phyloP scores from a whole-genome alignment of 2,797 vertebrate species.

The Cossypha caffra region DNA sequence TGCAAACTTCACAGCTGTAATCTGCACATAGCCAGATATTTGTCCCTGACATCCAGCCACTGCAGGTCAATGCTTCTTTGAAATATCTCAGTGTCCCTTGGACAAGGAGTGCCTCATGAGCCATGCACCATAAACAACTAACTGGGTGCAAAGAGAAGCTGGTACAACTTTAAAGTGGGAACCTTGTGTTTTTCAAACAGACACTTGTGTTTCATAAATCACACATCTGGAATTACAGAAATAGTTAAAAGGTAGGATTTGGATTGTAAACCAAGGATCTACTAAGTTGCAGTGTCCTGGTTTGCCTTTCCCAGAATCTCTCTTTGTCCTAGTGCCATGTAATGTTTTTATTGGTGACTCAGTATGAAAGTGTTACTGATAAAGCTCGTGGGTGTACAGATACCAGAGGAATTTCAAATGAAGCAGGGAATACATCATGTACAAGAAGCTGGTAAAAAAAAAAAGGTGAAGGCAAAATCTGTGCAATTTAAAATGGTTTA shows the following conservation, averaged over 20 bases:
- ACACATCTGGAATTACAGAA: not conserved
- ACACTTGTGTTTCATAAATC: not conserved
- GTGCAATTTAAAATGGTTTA: not conserved
- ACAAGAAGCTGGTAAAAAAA: not conserved
- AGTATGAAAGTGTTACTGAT: slow-evolving; percentile 5
- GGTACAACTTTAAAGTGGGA: not conserved
- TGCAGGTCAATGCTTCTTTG: not conserved
- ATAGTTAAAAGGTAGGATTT: not conserved
- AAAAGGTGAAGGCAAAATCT: not conserved
- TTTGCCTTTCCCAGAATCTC: slow-evolving; percentile 18
- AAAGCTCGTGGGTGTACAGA: slow-evolving; percentile 11
- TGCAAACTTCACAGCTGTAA: not conserved
- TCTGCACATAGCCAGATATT: not conserved
- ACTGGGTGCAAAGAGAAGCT: not conserved
- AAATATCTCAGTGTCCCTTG: not conserved
- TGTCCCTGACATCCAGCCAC: not conserved
- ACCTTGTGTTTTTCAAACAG: not conserved
- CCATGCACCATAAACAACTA: not conserved
- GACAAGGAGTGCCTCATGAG: accelerated
- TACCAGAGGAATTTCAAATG: not conserved
- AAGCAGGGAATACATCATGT: not conserved
- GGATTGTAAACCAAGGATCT: not conserved
- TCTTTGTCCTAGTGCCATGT: not conserved
- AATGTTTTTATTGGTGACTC: slow-evolving; percentile 36
- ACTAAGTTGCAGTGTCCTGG: not conserved